These are phyloP conservation scores for Heliothis peltigera DNA, from an alignment of 2,888 invertebrate species.

Conservation along the genomic window DNA sequence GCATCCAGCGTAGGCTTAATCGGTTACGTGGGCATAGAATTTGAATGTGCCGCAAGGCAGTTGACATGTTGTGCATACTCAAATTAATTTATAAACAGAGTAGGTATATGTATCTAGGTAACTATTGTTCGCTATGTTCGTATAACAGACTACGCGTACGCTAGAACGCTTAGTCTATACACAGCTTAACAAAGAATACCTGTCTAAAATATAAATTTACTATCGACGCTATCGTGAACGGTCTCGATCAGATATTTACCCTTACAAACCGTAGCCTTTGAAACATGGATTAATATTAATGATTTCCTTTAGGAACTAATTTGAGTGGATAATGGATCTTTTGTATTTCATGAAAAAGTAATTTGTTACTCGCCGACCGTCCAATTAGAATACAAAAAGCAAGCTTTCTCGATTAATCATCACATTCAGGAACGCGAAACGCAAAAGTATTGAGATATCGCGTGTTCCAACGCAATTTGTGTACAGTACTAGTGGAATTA, in stretches of 20 bases:
- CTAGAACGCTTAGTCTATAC: too few relatives aligned
- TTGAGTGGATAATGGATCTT: conserved; percentile 88
- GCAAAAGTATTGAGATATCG: conserved; percentile 65
- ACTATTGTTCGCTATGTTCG: too few relatives aligned
- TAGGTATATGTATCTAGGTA: too few relatives aligned
- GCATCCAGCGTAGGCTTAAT: too few relatives aligned
- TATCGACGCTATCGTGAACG: conserved; percentile 43
- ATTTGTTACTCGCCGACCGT: conserved; percentile 75
- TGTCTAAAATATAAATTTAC: conserved; percentile 47
- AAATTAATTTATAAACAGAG: too few relatives aligned
- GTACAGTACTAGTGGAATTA: conserved; percentile 29
- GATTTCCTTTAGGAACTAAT: conserved; percentile 85
- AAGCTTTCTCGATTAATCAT: conserved; percentile 79
- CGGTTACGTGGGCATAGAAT: too few relatives aligned
- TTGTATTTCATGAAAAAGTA: conserved; percentile 86
- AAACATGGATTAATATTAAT: conserved; percentile 88
- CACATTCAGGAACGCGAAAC: conserved; percentile 51
- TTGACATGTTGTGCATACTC: too few relatives aligned
- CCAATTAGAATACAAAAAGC: conserved; percentile 82
- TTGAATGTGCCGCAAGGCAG: too few relatives aligned
- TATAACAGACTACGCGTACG: too few relatives aligned
- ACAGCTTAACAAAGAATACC: too few relatives aligned
- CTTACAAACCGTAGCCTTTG: conserved; percentile 72
- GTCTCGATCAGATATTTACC: conserved; percentile 52
- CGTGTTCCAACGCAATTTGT: conserved; percentile 60